Percentiles rank a stretch among this genome's conserved stretches.
Evolutionary conservation across 2,888 invertebrate species (phyloP).

Genomic region (Caenorhabditis becei): DNA sequence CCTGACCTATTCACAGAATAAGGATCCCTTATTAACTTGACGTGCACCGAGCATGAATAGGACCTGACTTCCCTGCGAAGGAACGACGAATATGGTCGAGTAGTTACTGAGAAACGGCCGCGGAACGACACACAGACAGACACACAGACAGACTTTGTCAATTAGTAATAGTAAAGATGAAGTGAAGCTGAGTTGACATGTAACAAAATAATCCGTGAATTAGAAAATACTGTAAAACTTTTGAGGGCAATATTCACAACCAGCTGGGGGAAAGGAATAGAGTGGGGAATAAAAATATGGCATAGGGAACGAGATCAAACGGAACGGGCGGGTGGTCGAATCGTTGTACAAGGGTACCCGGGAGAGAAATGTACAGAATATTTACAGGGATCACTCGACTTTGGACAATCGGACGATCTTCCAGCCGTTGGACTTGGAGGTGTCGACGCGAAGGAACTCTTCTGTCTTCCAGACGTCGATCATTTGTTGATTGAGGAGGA

Average conservation of each 20-base stretch:
- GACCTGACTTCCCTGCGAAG: no score
- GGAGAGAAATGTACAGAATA: background rate
- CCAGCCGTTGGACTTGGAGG: conserved; percentile 20
- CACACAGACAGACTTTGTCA: no score
- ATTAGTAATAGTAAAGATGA: no score
- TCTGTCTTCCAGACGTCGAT: conserved; percentile 40
- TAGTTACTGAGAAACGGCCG: no score
- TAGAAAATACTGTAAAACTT: background rate
- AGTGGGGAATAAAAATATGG: background rate
- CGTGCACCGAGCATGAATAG: no score
- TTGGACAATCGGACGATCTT: conserved; percentile 14
- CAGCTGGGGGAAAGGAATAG: background rate
- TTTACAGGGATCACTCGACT: background rate
- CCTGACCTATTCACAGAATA: no score
- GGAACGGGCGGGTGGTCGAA: background rate
- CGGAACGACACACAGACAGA: no score
- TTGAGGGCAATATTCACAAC: background rate
- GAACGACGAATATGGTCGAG: no score
- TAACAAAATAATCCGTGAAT: background rate
- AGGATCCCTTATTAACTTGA: no score
- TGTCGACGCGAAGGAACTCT: conserved; percentile 30
- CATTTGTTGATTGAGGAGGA: conserved; percentile 32
- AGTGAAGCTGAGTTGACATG: no score
- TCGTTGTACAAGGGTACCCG: background rate
- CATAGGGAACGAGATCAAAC: background rate